Base-by-base conservation (phyloP, 23 tunicate species). In the Clavelina lepadiformis region DNA sequence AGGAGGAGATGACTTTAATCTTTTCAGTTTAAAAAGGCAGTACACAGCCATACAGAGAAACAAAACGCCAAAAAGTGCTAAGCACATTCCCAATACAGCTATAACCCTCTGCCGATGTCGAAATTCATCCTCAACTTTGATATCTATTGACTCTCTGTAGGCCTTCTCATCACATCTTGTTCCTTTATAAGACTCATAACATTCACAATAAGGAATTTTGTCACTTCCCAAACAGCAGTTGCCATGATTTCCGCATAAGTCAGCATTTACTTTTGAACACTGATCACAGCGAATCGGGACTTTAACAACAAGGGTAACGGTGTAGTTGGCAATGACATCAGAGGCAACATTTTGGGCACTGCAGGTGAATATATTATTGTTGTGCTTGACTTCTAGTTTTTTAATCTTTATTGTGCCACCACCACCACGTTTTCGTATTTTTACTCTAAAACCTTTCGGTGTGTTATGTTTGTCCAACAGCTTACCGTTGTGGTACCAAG, bases 41-140 rank as follows among this genome's bases (percentile, higher is more conserved):
- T 66, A 66, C 46, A 66, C 72, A 23, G 56, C 15, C 26, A 66
- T 24, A 36, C 72, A 66, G 33, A 66, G 7, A 28, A 66, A 66
- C 29, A 66, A 20, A 23, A 66, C 56, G 11, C 46, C 11, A 56
- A 66, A 46, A 3, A 66, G 35, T 4, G 72, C 72, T 2, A 66
- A 26, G 35, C 72, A 66, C 72, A 66, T 66, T 13, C 72, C 72
- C 3, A 66, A 26, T 3, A 66, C 72, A 24, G 72, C 72, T 26
- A 66, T 26, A 21, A 66, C n/a, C 19, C 72, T 56, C 35, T 66
- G 72, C 72, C 28, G 33, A 27, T 46, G 56, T 3, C 72, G 72
- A 24, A 46, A 46, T 13, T 66, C 57, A 24, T 58, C 7, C 32
- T 13, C 20, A 4, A 30, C 38, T 5, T 58, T 28, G 7, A 58